phyloP scores from a whole-genome alignment of 2,888 invertebrate species.

The Temnothorax ravouxi region DNA sequence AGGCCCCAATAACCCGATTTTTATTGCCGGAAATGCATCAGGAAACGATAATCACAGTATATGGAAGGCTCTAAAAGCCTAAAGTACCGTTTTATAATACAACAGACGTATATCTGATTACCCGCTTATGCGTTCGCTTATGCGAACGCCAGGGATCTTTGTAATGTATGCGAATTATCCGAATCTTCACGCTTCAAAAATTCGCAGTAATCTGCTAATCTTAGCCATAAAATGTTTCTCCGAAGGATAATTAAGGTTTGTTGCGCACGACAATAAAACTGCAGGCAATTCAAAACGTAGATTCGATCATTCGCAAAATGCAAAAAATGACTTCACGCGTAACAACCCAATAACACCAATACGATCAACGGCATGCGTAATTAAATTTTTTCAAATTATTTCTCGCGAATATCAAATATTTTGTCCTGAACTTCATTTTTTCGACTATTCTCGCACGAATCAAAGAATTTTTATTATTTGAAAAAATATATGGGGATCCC shows the following conservation, averaged over 20 bases:
- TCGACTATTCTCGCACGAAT: background rate
- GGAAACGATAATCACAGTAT: constrained; percentile 9
- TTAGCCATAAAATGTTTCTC: background rate
- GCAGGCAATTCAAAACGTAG: background rate
- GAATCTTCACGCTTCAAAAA: constrained; percentile 20
- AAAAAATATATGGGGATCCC: background rate
- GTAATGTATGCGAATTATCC: background rate
- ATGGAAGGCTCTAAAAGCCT: background rate
- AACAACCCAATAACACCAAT: background rate
- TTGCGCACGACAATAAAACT: background rate
- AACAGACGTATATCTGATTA: constrained; percentile 7
- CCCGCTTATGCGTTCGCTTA: background rate
- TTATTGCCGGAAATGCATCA: constrained; percentile 59
- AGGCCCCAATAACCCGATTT: constrained; percentile 73
- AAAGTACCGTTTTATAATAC: constrained; percentile 11
- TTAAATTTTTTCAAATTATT: background rate
- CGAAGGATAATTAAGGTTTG: background rate
- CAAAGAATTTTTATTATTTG: background rate
- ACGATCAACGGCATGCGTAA: background rate
- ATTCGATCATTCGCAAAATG: constrained; percentile 3
- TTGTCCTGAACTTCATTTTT: background rate
- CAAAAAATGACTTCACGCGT: background rate
- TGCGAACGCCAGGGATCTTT: constrained; percentile 11
- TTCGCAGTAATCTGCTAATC: constrained; percentile 10
- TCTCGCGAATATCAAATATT: background rate